phyloP scores from a whole-genome alignment of 2,113 vertebrate genomes.

The Opisthocomus hoazin region DNA sequence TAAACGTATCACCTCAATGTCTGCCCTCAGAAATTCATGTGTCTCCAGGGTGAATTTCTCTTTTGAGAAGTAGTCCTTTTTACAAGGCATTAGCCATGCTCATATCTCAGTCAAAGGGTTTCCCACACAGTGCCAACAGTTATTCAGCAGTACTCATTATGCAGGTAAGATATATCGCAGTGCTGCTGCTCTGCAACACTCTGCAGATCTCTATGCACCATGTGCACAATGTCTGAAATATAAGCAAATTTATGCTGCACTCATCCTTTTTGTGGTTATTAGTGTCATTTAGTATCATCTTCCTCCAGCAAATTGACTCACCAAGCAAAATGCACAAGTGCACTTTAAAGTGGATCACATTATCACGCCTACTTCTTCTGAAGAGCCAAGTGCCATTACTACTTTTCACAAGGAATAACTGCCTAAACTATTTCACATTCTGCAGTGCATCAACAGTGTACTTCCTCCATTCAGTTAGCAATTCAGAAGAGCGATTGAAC shows the following conservation, averaged over 20 bases:
- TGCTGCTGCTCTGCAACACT: slow-evolving; percentile 46
- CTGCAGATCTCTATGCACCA: slow-evolving; percentile 55
- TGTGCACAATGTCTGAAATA: slow-evolving; percentile 36
- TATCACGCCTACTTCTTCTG: slow-evolving; percentile 44
- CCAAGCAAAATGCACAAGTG: slow-evolving; percentile 56
- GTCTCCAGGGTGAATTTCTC: neutral
- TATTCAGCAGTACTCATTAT: slow-evolving; percentile 57
- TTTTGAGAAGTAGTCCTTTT: slow-evolving; percentile 10
- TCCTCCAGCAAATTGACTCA: slow-evolving; percentile 59
- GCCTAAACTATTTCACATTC: slow-evolving; percentile 36
- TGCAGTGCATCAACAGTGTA: slow-evolving; percentile 39
- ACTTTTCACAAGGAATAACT: slow-evolving; percentile 59
- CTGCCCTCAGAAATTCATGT: neutral
- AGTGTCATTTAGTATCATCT: slow-evolving; percentile 64
- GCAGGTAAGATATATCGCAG: slow-evolving; percentile 54
- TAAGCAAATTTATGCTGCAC: slow-evolving; percentile 61
- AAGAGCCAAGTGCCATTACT: slow-evolving; percentile 48
- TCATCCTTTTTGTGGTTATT: slow-evolving; percentile 61
- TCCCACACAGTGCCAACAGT: slow-evolving; percentile 7
- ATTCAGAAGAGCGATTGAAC: slow-evolving; percentile 9
- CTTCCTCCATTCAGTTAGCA: slow-evolving; percentile 6
- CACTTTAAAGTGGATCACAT: slow-evolving; percentile 43
- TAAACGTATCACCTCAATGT: neutral
- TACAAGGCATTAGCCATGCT: neutral
- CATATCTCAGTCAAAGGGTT: slow-evolving; percentile 36